Base-by-base conservation (phyloP, 2,888 invertebrate species). In the Balanococcus diminutus region DNA sequence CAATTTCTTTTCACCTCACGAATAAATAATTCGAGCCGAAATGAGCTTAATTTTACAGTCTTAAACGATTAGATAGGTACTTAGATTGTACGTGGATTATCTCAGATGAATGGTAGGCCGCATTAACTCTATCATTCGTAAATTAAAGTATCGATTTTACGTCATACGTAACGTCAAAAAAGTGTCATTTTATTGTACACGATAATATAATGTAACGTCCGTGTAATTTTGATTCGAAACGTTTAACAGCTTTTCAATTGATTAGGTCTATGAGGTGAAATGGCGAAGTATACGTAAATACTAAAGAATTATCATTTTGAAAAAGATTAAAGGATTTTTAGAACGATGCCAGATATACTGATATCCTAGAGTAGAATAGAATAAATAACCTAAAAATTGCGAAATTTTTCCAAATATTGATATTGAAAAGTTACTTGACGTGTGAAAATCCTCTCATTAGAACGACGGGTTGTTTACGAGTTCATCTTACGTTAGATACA, bases 161-260 rank as follows among this genome's bases (percentile, higher is more conserved):
- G 75, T 32, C 75, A 75, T 28, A 19, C 51, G 19, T 19, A 9
- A 75, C 75, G 75, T 75, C 32, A 16, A 75, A 75, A 75, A 75
- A 75, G 36, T 75, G 75, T 75, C 75, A 75, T 28, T 75, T 75
- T 31, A 32, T 75, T 75, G 36, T 75, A 22, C 36, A 31, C 19
- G 11, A n/a, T 25, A 32, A 11, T 28, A 2, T 32, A 28, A 75
- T 32, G 75, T 67, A 67, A 11, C 25, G 25, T 67, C 28, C 61
- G 61, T 67, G 75, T 75, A 75, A 75, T 75, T 75, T 75, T 75
- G 75, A 75, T 75, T 75, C n/a, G 32, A 32, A 75, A 32, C 75
- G 32, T 75, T 75, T 67, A 67, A 67, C 61, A 67, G 28, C 25
- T 67, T 67, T 67, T 67, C 61, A 28, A 28, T 28, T 28, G 19